Base-by-base conservation (phyloP, 1,140 invertebrate genomes). In the Plodia interpunctella region DNA sequence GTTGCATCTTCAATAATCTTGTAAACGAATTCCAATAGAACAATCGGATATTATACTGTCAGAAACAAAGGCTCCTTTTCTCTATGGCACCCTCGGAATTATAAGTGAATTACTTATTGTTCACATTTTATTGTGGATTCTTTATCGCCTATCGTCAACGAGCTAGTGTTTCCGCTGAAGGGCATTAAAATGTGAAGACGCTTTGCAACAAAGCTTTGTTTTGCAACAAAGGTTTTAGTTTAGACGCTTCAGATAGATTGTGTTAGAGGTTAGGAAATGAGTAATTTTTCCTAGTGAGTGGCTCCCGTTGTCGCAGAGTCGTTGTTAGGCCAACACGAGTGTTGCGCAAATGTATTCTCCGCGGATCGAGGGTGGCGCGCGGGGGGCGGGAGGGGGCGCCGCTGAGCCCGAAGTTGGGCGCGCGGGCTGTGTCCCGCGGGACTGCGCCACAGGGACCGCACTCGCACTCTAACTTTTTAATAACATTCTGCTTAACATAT, bases 291-390 rank as follows among this genome's bases (percentile, higher is more conserved):
- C 68, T 72, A 78, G 76, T 71, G 68, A 74, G 68, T 70, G 69
- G 71, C 80, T 77, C 66, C 62, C 74, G 80, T 74, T 82, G 81
- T 87, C 80, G 78, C 82, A 85, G 75, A 78, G 67, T 76, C 79
- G 83, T 84, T 85, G 82, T 85, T 82, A 83, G 78, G 76, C 80
- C 78, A 83, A 73, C 82, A 77, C 81, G 77, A 79, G 75, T 77
- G 78, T 83, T 81, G 85, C 85, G 83, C 81, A 88, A 88, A 87
- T 88, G 83, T 88, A 87, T 88, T 88, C 85, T 84, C 83, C 69
- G 66, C 72, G 83, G 82, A 65, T 72, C 65, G 70, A 66, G 69
- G 69, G 62, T 74, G 71, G 77, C 59, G 72, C 65, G 66, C 65
- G 68, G 62, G 74, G 65, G 65, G 69, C 71, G 74, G 70, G 69